A percentile compares a stretch with the other conserved stretches of the same genome.
Evolutionary conservation across 2,888 invertebrate species (phyloP).

Genomic region (Protodeltote pygarga): DNA sequence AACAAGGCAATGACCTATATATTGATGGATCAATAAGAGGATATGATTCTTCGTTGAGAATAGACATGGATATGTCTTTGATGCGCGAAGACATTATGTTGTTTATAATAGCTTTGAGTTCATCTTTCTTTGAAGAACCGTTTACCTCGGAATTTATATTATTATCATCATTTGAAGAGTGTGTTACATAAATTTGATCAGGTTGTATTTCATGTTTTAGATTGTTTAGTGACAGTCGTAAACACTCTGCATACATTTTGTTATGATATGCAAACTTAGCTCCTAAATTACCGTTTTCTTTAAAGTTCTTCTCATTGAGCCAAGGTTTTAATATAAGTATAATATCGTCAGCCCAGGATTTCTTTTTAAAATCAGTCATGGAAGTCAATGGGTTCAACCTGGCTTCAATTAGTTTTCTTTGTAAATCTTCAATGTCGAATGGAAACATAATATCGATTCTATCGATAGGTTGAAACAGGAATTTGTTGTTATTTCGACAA

Average conservation of each 20-base stretch:
- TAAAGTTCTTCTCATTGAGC: conserved; percentile 67
- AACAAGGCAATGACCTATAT: conserved; percentile 70
- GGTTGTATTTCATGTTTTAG: conserved; percentile 56
- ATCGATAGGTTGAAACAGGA: conserved; percentile 75
- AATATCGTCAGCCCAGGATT: conserved; percentile 76
- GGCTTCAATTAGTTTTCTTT: conserved; percentile 68
- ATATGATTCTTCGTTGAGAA: conserved; percentile 74
- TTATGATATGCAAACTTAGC: conserved; percentile 78
- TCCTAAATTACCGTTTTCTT: conserved; percentile 71
- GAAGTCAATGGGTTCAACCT: conserved; percentile 65
- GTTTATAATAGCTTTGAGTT: conserved; percentile 67
- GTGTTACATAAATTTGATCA: conserved; percentile 65
- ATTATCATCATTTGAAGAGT: conserved; percentile 53
- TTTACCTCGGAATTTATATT: conserved; percentile 33
- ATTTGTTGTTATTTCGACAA: conserved; percentile 70
- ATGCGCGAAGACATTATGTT: conserved; percentile 76
- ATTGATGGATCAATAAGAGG: conserved; percentile 61
- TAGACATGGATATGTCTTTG: conserved; percentile 74
- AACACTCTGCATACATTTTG: conserved; percentile 69
- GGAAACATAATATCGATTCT: conserved; percentile 78
- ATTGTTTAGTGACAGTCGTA: conserved; percentile 67
- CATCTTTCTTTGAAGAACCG: conserved; percentile 57
- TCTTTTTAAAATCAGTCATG: conserved; percentile 72
- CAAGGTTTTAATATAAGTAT: conserved; percentile 72
- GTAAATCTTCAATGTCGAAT: conserved; percentile 66